Evolutionary conservation across 2,888 invertebrate species (phyloP).

Genomic region (Oscheius myriophilus): DNA sequence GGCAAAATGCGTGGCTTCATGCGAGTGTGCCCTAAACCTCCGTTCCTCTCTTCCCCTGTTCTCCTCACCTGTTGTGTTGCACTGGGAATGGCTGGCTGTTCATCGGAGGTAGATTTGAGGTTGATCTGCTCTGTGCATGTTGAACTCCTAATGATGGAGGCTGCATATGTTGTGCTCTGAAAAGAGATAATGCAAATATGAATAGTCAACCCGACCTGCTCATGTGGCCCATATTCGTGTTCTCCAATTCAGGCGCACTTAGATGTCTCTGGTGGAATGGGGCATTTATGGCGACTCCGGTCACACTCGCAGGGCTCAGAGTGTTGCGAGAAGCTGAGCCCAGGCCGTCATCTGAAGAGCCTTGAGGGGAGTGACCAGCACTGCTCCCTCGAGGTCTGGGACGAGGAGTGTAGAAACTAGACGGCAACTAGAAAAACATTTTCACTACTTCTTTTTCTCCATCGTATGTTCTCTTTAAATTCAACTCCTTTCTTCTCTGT

Average conservation of each 20-base stretch:
- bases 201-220: not conserved
- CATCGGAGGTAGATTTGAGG: slow-evolving; percentile 16
- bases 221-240: slow-evolving; percentile 4
- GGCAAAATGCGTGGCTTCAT: slow-evolving; percentile 8
- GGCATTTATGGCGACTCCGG: slow-evolving; percentile 3
- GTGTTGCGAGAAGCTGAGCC: slow-evolving; percentile 8
- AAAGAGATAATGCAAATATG: not conserved
- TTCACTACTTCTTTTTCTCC: too few relatives aligned
- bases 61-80: not conserved
- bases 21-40: slow-evolving; percentile 1
- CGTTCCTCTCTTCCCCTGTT: not conserved
- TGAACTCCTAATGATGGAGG: slow-evolving; percentile 4
- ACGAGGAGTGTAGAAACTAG: slow-evolving; percentile 24
- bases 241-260: not conserved
- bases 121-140: slow-evolving; percentile 11
- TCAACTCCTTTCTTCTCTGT: too few relatives aligned
- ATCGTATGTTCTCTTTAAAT: too few relatives aligned
- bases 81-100: slow-evolving; percentile 2
- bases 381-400: slow-evolving; percentile 41
- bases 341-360: slow-evolving; percentile 26
- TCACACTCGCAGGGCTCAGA: slow-evolving; percentile 21
- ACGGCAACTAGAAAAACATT: slow-evolving; percentile 3
- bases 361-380: slow-evolving; percentile 51
- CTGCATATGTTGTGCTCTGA: not conserved
- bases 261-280: slow-evolving; percentile 8